Percentiles rank a stretch among this genome's conserved stretches.
These are phyloP conservation scores for Aporrectodea caliginosa DNA, from an alignment of 1,140 invertebrate species.

Conservation along the genomic window DNA sequence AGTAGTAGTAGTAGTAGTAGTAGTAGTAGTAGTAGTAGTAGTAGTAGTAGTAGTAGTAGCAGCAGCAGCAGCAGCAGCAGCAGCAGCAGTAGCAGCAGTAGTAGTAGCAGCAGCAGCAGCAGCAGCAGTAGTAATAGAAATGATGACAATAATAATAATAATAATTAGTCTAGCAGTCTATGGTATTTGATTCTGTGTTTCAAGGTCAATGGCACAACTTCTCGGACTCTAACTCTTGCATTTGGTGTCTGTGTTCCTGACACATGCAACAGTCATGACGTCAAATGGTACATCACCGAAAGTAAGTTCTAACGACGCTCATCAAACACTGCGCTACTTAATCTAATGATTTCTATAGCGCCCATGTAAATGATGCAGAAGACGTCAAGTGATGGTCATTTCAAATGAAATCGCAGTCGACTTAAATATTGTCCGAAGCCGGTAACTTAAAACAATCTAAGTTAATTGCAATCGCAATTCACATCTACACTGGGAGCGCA, in stretches of 20 bases:
- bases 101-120: background rate
- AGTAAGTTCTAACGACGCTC: background rate
- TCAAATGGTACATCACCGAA: background rate
- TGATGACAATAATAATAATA: background rate
- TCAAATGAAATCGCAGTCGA: background rate
- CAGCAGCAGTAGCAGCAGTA: background rate
- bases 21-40: slow-evolving; percentile 3
- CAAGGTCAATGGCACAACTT: background rate
- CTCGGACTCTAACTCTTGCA: background rate
- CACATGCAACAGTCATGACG: background rate
- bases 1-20: slow-evolving; percentile 2
- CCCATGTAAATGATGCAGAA: background rate
- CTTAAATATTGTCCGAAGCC: background rate
- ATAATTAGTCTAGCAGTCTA: background rate
- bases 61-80: background rate
- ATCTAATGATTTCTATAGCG: background rate
- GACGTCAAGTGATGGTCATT: background rate
- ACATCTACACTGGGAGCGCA: background rate
- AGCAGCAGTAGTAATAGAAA: background rate
- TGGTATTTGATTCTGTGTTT: background rate
- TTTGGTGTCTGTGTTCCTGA: background rate
- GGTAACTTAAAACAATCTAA: background rate
- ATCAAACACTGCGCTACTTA: no score
- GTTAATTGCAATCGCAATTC: background rate
- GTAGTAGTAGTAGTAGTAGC: background rate